Base-by-base conservation (phyloP, 2,113 vertebrate genomes). In the Lasiurus cinereus region DNA sequence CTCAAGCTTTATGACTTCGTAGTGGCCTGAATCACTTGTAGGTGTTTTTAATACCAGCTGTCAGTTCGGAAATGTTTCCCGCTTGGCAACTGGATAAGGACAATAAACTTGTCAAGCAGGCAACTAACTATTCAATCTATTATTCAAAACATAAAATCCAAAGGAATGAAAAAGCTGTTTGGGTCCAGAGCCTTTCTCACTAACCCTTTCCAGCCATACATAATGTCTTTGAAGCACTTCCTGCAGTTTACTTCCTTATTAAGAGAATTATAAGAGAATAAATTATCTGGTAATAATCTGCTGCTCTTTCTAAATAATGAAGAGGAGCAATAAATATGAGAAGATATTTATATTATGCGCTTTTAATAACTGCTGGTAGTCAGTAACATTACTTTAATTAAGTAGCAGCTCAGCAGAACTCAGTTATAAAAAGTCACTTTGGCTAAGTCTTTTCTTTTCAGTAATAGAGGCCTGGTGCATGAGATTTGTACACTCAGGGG, bases 71-170 rank as follows among this genome's bases (percentile, higher is more conserved):
- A 94, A 89, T 94, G 90, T 93, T 94, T 95, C 92, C 95, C n/a
- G 0, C 90, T 82, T 85, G 88, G 94, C 87, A 90, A 93, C 90
- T 92, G 56, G 90, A 91, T 96, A 93, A 92, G 90, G 95, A 86
- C 77, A 97, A 97, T 96, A 96, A 97, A 97, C 73, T 96, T 96
- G 94, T 96, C 92, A 84, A 69, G 70, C 70, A 93, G 70, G 87
- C 77, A 88, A 90, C 88, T 96, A 92, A 96, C 93, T 93, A 85
- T 94, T 96, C 96, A 94, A 88, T 95, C 90, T 88, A 92, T 94
- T 96, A 97, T 97, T 96, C 92, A 92, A 96, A 88, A 91, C 90
- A 94, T 92, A 95, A 97, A 96, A 90, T 93, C 9, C 64, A 50
- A 88, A 97, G 93, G 88, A 96, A 94, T 80, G 22, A 39, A 86